Conservation (phyloP, 2,797 vertebrate genomes). For the Sternarchorhynchus goeldii region DNA sequence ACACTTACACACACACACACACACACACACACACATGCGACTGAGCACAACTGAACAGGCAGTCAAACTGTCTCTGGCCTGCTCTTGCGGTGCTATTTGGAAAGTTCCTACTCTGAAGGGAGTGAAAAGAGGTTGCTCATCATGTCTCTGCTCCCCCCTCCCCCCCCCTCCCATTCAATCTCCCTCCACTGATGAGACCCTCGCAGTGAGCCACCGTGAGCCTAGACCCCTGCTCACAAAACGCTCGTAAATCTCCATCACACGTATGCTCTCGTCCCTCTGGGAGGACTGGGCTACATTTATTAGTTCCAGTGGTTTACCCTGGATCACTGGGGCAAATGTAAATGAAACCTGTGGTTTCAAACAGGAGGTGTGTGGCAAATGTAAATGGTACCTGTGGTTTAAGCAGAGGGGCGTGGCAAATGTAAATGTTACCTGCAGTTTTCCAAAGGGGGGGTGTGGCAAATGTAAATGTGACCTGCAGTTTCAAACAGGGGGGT, state of each 20-base stretch:
- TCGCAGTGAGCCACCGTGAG: no score
- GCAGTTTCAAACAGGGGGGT: no score
- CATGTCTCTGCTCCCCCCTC: background rate
- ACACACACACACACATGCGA: conserved; percentile 2
- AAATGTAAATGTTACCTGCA: no score
- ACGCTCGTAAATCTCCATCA: conserved; percentile 22
- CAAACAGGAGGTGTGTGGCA: no score
- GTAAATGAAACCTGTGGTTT: conserved; percentile 2
- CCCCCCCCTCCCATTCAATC: background rate
- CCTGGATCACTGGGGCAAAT: conserved; percentile 13
- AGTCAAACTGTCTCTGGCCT: conserved; percentile 44
- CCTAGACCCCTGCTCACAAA: background rate
- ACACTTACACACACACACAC: conserved; percentile 40
- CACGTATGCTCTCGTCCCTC: background rate
- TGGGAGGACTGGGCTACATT: conserved; percentile 2
- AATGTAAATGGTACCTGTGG: no score
- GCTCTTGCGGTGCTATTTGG: background rate
- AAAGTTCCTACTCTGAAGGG: background rate
- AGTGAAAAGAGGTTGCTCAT: background rate
- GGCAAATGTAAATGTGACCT: no score
- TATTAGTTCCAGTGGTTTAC: conserved; percentile 33
- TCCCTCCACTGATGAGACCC: background rate
- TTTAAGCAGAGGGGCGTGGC: no score
- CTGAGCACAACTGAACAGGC: conserved; percentile 47
- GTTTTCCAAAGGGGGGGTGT: no score